Evolutionary conservation across 2,113 vertebrate genomes (phyloP).

Genomic region (Tetrax tetrax): DNA sequence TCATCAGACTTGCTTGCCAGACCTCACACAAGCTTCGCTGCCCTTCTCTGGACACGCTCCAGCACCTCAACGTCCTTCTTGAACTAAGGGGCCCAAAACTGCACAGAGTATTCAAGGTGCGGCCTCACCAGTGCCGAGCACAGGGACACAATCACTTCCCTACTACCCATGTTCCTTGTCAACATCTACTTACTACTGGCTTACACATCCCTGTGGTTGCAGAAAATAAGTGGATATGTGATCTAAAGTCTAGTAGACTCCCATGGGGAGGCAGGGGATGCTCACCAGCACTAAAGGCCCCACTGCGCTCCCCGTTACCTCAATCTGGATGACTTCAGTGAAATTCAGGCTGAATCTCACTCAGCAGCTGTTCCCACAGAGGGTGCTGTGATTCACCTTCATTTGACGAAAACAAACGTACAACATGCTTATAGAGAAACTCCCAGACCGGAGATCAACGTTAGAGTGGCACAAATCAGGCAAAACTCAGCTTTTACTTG

Average conservation of each 20-base stretch:
- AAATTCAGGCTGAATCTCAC: neutral
- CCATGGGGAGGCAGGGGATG: neutral
- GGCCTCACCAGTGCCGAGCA: no score
- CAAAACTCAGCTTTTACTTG: neutral
- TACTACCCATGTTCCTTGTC: neutral
- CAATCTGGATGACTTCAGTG: neutral
- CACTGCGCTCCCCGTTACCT: accelerated
- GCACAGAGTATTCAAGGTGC: no score
- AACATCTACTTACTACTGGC: neutral
- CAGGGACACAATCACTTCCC: no score
- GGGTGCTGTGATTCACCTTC: neutral
- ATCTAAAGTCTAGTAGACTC: neutral
- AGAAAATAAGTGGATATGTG: neutral
- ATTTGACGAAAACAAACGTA: neutral
- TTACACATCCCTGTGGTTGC: neutral
- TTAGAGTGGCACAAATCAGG: neutral
- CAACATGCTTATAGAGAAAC: neutral
- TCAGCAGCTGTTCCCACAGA: neutral
- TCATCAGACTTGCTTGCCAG: no score
- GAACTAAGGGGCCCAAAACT: no score
- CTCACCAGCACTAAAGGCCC: neutral
- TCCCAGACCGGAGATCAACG: neutral
- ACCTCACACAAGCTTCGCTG: no score
- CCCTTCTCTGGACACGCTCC: no score
- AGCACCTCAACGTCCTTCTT: no score